Evolutionary conservation across 2,797 vertebrate genomes (phyloP), one percentile per base, ranked within the genome.

Genomic region (Chiloscyllium punctatum): DNA sequence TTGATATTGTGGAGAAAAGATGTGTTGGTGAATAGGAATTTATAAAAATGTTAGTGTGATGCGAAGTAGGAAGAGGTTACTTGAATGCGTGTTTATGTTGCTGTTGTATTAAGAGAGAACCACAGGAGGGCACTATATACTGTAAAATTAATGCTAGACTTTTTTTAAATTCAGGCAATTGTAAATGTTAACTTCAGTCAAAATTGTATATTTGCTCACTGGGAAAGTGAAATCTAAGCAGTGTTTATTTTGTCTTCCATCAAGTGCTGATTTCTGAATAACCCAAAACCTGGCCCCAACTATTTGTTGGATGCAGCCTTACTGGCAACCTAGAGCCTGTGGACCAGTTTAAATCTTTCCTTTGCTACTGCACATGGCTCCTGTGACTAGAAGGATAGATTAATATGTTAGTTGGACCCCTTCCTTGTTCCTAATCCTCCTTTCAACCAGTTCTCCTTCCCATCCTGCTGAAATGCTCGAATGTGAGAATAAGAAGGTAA

Each of bases 81-180:
- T 8, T 48, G 82, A 25, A 48, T 21, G 37, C 18, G 62, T 2
- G 30, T 68, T 92, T 23, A 18, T 84, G 42, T 84, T 84, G 15
- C n/a, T 5, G 37, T 68, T 92, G 66, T 69, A 42, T 69, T 69
- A 42, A 92, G n/a, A 51, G 90, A 69, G 42, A 66, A 92, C 66
- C 90, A 92, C n/a, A 92, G 90, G 90, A 69, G 90, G 90, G 68
- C 90, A 69, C n/a, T 92, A 92, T 23, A 92, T 37, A 42, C 90
- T 68, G 66, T 21, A 69, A 69, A 92, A 92, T 37, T 25, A 68
- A 21, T 9, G 68, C 13, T 42, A 66, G 48, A 25, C 11, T 51
- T 77, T 33, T 11, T n/a, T 77, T n/a, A 53, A 48, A 48, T 1
- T 62, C 42, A 53, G 57, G 1, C 33, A 33, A 62, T 90, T 92